Percentiles rank a stretch among this genome's conserved stretches.
These are phyloP conservation scores for Colossoma macropomum DNA, from an alignment of 2,113 vertebrate species.

Conservation along the genomic window DNA sequence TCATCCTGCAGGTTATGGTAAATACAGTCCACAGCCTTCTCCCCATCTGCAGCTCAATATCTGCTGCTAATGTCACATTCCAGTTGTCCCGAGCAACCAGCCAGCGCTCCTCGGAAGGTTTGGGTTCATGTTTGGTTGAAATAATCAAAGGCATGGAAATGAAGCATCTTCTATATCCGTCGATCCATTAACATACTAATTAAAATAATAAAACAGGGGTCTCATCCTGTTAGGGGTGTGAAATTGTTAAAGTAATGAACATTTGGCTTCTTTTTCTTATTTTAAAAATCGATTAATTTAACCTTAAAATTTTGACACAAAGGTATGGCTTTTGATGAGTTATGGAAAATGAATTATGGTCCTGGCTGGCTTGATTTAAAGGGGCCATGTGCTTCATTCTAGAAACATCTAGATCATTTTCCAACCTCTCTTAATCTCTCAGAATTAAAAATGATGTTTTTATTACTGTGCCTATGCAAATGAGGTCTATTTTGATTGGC, in stretches of 20 bases:
- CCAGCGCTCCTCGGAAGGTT: background rate
- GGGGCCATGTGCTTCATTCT: too few relatives aligned
- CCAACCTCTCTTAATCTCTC: too few relatives aligned
- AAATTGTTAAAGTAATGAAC: slow-evolving; percentile 4
- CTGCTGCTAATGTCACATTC: background rate
- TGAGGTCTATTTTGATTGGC: too few relatives aligned
- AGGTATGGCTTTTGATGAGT: background rate
- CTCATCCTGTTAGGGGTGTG: slow-evolving; percentile 25
- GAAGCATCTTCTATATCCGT: slow-evolving; percentile 14
- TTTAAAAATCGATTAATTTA: background rate
- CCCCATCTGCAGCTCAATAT: background rate
- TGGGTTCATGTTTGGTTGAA: background rate
- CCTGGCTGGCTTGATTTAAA: too few relatives aligned
- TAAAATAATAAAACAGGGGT: slow-evolving; percentile 1
- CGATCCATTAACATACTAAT: slow-evolving; percentile 16
- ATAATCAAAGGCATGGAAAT: slow-evolving; percentile 21
- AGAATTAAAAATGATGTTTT: too few relatives aligned
- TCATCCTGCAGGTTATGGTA: background rate
- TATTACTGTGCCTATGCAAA: too few relatives aligned
- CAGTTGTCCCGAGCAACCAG: background rate
- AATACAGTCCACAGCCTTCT: background rate
- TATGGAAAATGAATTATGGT: background rate
- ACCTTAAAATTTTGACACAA: background rate
- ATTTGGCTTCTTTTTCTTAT: background rate
- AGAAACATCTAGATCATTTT: too few relatives aligned